Evolutionary conservation across 2,888 invertebrate species (phyloP), one percentile per base, ranked within the genome.

Genomic region (Erannis defoliaria): DNA sequence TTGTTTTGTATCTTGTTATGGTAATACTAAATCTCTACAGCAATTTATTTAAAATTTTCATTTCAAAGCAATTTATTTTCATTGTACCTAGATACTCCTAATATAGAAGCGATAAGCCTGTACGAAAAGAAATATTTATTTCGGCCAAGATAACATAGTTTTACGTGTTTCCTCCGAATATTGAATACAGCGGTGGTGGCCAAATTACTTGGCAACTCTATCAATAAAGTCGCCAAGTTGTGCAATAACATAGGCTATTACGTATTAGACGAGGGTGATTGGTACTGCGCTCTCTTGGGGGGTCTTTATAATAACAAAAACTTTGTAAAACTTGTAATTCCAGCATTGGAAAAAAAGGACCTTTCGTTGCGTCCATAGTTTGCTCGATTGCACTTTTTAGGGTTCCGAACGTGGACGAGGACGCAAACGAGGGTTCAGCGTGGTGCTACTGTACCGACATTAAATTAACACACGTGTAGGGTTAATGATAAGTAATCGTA

Each of bases 141-240:
- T 55, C 8, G 6, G 33, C 29, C 12, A 31, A 46, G 33, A 55
- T 51, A 46, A 51, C 2, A 45, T 61, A 71, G 66, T 73, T 72
- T 73, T 71, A 59, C 71, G 70, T 72, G 71, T 71, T 60, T 72
- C 62, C 55, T 62, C 55, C 70, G 71, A 80, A 82, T 80, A 84
- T 81, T 77, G 78, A 79, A 77, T 77, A 77, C 73, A 76, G 70
- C 74, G 71, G 75, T 82, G 78, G 81, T 80, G 33, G 75, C 75
- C 82, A 74, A 84, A 89, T 88, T 85, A 89, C 86, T 91, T 92
- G 67, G 76, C 76, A 90, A 91, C 91, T 90, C 86, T 86, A 88
- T 90, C 88, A 90, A 90, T 89, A 92, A 89, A 81, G 85, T 81
- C 82, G 76, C 70, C 65, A 92, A 91, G 89, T 91, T 91, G 80